Conservation (phyloP, 2,113 vertebrate genomes). For the Toxotes jaculatrix region DNA sequence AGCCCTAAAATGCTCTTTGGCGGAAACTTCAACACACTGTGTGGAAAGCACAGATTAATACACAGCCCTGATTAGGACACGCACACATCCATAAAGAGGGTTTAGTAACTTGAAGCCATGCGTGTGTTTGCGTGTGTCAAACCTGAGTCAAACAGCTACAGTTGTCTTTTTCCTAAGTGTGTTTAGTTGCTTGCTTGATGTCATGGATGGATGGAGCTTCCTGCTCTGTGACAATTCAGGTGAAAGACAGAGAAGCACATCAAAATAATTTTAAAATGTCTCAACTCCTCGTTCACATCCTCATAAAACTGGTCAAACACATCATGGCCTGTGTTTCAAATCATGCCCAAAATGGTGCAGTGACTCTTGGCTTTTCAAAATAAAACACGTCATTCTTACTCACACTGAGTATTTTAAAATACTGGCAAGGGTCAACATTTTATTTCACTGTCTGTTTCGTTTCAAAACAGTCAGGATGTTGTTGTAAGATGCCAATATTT, state of each 20-base stretch:
- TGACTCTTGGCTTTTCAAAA: background rate
- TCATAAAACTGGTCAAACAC: background rate
- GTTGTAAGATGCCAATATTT: background rate
- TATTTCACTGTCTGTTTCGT: background rate
- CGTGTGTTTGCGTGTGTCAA: conserved; percentile 18
- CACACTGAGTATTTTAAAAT: background rate
- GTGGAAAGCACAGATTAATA: conserved; percentile 35
- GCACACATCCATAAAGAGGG: background rate
- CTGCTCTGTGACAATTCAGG: background rate
- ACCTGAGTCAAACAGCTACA: conserved; percentile 63
- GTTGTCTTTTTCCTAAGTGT: background rate
- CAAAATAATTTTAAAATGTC: background rate
- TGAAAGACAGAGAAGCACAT: conserved; percentile 2
- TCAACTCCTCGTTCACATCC: background rate
- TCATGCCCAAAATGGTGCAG: background rate
- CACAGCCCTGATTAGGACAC: background rate
- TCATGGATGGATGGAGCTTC: background rate
- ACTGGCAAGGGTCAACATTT: background rate
- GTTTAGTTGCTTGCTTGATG: background rate
- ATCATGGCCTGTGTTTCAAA: background rate
- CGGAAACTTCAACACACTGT: background rate
- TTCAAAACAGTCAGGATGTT: background rate
- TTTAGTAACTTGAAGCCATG: conserved; percentile 3
- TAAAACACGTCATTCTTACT: background rate
- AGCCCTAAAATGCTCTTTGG: background rate